Conservation (phyloP, 2,797 vertebrate species). For the Falco columbarius region DNA sequence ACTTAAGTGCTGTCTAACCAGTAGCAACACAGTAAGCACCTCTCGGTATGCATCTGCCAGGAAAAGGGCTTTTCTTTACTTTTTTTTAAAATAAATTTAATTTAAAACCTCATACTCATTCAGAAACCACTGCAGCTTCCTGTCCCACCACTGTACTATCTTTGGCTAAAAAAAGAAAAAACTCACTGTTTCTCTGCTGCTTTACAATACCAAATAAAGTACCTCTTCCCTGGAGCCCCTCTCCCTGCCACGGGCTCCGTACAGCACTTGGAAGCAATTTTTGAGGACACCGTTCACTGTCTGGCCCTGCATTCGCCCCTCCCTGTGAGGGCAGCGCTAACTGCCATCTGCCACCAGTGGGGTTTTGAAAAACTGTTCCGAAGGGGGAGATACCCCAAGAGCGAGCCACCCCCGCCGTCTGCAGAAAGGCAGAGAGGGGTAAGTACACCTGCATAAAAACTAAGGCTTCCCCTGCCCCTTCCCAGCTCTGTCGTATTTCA, state of each 20-base stretch:
- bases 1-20: accelerated
- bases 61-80: background rate
- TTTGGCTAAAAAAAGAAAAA: background rate
- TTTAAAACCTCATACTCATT: accelerated
- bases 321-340: background rate
- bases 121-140: background rate
- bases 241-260: background rate
- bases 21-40: accelerated
- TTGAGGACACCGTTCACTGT: background rate
- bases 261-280: background rate
- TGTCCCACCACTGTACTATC: accelerated
- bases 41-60: background rate
- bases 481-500: accelerated
- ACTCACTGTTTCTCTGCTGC: background rate
- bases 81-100: too few species aligned
- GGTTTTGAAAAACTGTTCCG: background rate
- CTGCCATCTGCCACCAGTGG: background rate
- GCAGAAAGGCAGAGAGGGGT: background rate
- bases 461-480: background rate
- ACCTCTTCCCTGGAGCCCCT: background rate
- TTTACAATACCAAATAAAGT: background rate
- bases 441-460: background rate
- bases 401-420: background rate
- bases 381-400: background rate
- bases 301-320: background rate